Base-by-base conservation (phyloP, 35 echinoderm and acorn worm genomes). In the Chiridota heheva region DNA sequence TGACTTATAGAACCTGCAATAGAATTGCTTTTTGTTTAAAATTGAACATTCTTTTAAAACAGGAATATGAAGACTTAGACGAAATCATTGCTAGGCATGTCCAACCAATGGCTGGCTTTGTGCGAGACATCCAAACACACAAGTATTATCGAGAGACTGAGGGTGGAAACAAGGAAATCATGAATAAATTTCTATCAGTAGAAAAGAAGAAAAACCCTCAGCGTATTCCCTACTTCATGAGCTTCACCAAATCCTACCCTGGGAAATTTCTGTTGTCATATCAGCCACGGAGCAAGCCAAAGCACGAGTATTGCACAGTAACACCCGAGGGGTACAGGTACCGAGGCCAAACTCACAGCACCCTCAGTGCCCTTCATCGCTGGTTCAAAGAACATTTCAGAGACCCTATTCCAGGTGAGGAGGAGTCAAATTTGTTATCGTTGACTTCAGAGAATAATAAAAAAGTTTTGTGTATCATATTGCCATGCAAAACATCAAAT, bases 371-470 rank as follows among this genome's bases (percentile, higher is more conserved):
- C 6, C 72, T 96, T 4, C 93, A 87, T 42, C 82, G 93, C 37
- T 96, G 93, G 93, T 96, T 96, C 55, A 96, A 96, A 56, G 88
- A 91, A 63, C 93, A 96, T 46, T 96, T 96, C 80, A 91, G 93
- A 73, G 93, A 91, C 65, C 93, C 93, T 22, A 96, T 96, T 48
- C 93, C 92, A 70, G 88, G 93, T 96, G 13, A 84, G 74, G 44
- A 25, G 7, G 36, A 16, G 7, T 4, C 61, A 7, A 78, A 3
- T 6, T 60, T 44, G 27, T 36, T 32, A 36, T 10, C 28, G 18
- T 2, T 43, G 15, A 3, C 17, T 74, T 53, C 22, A 51, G 10
- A 20, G 28, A n/a, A 5, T 55, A 4, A 13, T 24, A 53, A 18
- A 20, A 43, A 43, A 12, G 5, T 43, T 17, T 41, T 12, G 36